Base-by-base conservation (phyloP, 2,888 invertebrate species). In the Desoria tigrina region DNA sequence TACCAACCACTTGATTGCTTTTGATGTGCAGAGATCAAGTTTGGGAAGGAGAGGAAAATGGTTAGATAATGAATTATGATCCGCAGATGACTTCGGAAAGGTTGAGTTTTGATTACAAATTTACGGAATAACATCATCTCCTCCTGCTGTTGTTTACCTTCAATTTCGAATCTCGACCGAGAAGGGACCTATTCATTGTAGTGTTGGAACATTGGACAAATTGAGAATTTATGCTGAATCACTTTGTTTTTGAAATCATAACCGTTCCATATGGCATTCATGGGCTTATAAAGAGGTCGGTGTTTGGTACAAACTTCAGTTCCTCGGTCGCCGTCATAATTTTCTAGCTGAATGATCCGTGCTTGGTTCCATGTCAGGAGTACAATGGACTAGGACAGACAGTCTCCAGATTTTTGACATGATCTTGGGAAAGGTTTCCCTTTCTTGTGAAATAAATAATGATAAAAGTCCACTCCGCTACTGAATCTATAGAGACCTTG, bases 221-320 rank as follows among this genome's bases (percentile, higher is more conserved):
- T 51, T 51, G 51, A 51, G 26, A 51, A 51, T 51, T 51, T 9
- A 23, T 51, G 51, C 51, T 51, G 51, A 51, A 23, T 51, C 51
- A 51, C 16, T 51, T 51, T 51, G 51, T 51, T 51, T 51, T 51
- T 51, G 24, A 51, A 51, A 51, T 51, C 51, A 51, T 51, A 51
- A 26, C 11, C 24, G 51, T 23, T 51, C 51, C 51, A 51, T 51
- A 51, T 51, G 51, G 51, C 51, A 51, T 9, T 23, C 51, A 6
- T 39, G n/a, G n/a, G 6, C 32, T 32, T 11, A 32, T 32, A 7
- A 11, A 7, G 4, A 7, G 6, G 32, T 32, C 32, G 32, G 32
- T 32, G 32, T 32, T 32, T 32, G 11, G 32, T 32, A 32, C 11
- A 4, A 32, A 11, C 32, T 7, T 11, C 4, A 7, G 11, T 4